phyloP scores from a whole-genome alignment of 2,888 invertebrate genomes.

The Callimorpha dominula region DNA sequence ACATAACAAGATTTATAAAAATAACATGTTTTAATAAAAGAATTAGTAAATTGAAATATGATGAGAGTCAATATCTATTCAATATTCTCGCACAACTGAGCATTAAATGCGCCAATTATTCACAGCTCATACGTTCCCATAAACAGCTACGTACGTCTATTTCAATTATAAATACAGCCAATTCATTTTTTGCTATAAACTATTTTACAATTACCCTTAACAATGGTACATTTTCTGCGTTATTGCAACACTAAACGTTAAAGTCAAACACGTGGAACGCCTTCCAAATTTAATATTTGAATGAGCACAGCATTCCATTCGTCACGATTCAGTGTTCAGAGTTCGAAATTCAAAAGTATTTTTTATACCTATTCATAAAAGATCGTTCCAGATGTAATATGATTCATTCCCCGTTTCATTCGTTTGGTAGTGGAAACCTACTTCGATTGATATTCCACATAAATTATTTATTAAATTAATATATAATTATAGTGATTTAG shows the following conservation, averaged over 20 bases:
- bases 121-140: constrained; percentile 69
- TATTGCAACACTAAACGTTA: constrained; percentile 71
- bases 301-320: constrained; percentile 67
- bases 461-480: too few species aligned
- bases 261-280: constrained; percentile 81
- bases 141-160: constrained; percentile 64
- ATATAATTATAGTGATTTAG: too few species aligned
- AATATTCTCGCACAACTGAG: constrained; percentile 48
- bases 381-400: constrained; percentile 13
- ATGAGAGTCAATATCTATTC: constrained; percentile 47
- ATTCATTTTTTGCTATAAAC: constrained; percentile 67
- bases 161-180: constrained; percentile 64
- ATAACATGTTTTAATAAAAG: constrained; percentile 25
- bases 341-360: constrained; percentile 70
- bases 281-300: constrained; percentile 75
- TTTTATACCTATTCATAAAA: constrained; percentile 48
- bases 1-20: not conserved
- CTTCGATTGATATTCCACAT: not conserved
- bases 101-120: constrained; percentile 61
- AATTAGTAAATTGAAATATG: constrained; percentile 37
- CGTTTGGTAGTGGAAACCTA: not conserved
- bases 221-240: constrained; percentile 72
- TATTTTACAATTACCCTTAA: constrained; percentile 75
- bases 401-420: constrained; percentile 28
- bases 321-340: constrained; percentile 71